Evolutionary conservation across 2,797 vertebrate species (phyloP).

Genomic region (Epinephelus awoara): DNA sequence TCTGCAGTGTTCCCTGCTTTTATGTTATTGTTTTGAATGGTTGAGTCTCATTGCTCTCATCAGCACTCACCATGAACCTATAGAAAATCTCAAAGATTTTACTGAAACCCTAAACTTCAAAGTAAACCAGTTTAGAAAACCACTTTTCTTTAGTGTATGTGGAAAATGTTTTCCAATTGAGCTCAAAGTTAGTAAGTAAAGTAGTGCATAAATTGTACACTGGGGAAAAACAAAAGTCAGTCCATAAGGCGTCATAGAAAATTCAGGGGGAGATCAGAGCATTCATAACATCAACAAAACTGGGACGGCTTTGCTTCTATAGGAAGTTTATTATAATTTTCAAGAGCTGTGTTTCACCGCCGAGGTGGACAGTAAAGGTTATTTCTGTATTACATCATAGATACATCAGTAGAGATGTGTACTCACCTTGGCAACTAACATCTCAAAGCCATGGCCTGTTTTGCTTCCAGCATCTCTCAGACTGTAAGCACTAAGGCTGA

Average conservation of each 20-base stretch:
- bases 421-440: slow-evolving; percentile 34
- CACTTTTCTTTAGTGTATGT: no score
- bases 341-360: slow-evolving; percentile 9
- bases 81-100: not conserved
- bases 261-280: not conserved
- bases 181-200: not conserved
- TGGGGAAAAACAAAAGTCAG: not conserved
- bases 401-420: slow-evolving; percentile 47
- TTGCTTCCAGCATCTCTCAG: slow-evolving; percentile 46
- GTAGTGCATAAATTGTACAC: not conserved
- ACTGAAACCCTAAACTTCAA: not conserved
- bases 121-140: not conserved
- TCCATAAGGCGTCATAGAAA: not conserved
- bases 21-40: not conserved
- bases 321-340: slow-evolving; percentile 3
- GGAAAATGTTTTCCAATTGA: not conserved
- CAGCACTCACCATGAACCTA: not conserved
- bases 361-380: slow-evolving; percentile 15
- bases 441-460: slow-evolving; percentile 37
- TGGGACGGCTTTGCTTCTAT: not conserved
- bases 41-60: not conserved
- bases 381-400: slow-evolving; percentile 33
- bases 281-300: slow-evolving; percentile 9
- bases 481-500: slow-evolving; percentile 20
- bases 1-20: not conserved